These are phyloP conservation scores for Caenorhabditis uteleia DNA, from an alignment of 2,888 invertebrate genomes.

Conservation along the genomic window DNA sequence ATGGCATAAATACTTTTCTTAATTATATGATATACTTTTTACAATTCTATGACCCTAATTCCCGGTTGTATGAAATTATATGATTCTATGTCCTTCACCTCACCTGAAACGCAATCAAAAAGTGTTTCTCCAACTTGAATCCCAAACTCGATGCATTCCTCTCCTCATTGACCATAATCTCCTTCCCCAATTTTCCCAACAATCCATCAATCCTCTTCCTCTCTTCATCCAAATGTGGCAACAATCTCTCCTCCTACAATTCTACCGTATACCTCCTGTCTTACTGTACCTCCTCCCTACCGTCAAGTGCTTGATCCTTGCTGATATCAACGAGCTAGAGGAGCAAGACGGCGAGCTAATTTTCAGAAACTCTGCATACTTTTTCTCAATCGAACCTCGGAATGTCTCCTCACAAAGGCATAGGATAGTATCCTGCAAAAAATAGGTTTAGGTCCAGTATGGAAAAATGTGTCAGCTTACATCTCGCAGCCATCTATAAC, in stretches of 20 bases:
- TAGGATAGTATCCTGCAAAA: too few relatives aligned
- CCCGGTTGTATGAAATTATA: background rate
- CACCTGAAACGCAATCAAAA: conserved; percentile 32
- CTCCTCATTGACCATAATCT: conserved; percentile 11
- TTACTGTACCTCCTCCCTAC: too few relatives aligned
- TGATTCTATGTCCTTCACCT: too few relatives aligned
- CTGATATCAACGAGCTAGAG: conserved; percentile 14
- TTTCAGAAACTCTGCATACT: conserved; percentile 13
- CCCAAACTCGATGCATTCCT: conserved; percentile 7
- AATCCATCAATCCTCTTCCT: conserved; percentile 15
- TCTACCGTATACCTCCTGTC: too few relatives aligned
- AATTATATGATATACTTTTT: too few relatives aligned
- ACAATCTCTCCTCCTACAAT: conserved; percentile 8
- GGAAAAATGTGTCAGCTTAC: background rate
- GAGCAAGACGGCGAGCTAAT: conserved; percentile 21
- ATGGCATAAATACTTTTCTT: too few relatives aligned
- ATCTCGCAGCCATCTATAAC: conserved; percentile 21
- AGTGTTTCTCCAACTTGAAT: conserved; percentile 34
- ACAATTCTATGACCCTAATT: too few relatives aligned
- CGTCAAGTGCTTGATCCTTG: conserved; percentile 17
- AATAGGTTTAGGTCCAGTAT: too few relatives aligned
- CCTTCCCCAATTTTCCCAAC: conserved; percentile 4
- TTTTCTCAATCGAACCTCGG: conserved; percentile 17
- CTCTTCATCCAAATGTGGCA: conserved; percentile 31
- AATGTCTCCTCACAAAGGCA: conserved; percentile 10